A percentile compares a stretch with the other conserved stretches of the same genome.
Conservation (phyloP, 2,888 invertebrate species). For the Cremastinae sp. region DNA sequence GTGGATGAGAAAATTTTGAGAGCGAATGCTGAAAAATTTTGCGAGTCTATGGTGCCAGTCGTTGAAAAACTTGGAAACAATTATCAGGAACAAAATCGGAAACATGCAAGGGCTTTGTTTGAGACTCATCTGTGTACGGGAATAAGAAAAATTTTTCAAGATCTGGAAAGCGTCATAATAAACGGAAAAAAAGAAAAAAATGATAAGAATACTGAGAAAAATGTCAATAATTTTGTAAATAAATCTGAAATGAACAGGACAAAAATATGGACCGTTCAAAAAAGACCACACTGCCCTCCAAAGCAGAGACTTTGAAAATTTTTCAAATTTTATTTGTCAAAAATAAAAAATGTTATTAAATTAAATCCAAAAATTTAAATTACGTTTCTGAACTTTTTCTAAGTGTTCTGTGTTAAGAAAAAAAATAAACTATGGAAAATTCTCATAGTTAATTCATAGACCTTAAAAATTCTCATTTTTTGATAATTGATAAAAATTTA, state of each 20-base stretch:
- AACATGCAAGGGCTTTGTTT: slow-evolving; percentile 35
- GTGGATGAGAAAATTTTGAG: slow-evolving; percentile 58
- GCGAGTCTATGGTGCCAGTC: slow-evolving; percentile 54
- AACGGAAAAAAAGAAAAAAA: slow-evolving; percentile 9
- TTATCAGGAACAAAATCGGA: slow-evolving; percentile 49
- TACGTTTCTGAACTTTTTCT: too few species aligned
- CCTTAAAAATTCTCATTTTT: too few species aligned
- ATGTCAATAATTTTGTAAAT: slow-evolving; percentile 11
- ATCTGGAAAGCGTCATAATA: slow-evolving; percentile 50
- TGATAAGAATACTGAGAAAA: neutral
- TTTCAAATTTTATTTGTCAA: neutral
- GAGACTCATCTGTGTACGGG: slow-evolving; percentile 60
- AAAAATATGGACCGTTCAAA: slow-evolving; percentile 15
- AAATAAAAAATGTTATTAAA: neutral
- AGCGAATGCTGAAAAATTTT: slow-evolving; percentile 62
- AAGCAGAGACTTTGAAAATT: slow-evolving; percentile 22
- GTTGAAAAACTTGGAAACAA: slow-evolving; percentile 61
- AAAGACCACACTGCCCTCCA: slow-evolving; percentile 54
- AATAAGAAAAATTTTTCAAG: slow-evolving; percentile 60
- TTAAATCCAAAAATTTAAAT: too few species aligned
- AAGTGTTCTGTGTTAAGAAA: too few species aligned
- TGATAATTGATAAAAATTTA: too few species aligned
- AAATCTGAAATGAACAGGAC: slow-evolving; percentile 6
- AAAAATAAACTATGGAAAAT: too few species aligned
- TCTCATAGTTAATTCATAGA: too few species aligned